Percentiles rank a stretch among this genome's conserved stretches.
Conservation (phyloP, 2,888 invertebrate species). For the Ornithoptera priamus region DNA sequence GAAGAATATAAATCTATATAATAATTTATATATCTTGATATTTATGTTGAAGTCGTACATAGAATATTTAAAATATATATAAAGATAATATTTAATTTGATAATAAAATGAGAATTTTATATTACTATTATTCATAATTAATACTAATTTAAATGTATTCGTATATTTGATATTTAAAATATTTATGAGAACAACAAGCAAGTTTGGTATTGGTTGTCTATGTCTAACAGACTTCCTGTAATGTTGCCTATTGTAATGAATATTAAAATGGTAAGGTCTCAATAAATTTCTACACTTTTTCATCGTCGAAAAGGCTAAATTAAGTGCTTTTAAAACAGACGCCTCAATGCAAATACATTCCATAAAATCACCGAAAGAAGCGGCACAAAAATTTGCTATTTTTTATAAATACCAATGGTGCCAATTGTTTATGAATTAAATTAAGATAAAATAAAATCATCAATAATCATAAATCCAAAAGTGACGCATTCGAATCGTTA, state of each 20-base stretch:
- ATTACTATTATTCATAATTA: neutral
- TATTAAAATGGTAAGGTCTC: neutral
- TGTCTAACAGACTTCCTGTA: neutral
- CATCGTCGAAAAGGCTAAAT: neutral
- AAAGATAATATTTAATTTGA: neutral
- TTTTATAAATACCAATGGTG: conserved; percentile 32
- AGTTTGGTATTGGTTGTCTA: neutral
- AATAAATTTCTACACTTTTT: neutral
- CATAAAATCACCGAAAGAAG: neutral
- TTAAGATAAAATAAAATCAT: conserved; percentile 16
- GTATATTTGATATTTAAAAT: neutral
- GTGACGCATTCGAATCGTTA: neutral
- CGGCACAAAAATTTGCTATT: conserved; percentile 33
- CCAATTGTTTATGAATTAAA: conserved; percentile 31
- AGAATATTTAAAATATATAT: neutral
- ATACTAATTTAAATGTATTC: neutral
- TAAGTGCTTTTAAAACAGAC: neutral
- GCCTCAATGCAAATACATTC: conserved; percentile 1
- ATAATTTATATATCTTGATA: neutral
- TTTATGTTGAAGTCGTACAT: neutral
- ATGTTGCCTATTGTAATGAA: neutral
- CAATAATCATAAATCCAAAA: conserved; percentile 2
- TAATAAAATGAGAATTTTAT: neutral
- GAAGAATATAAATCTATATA: neutral
- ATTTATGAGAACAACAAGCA: neutral